Evolutionary conservation across 92 coral and sea anemone genomes (phyloP).

Genomic region (Umimayanthus kanabou): DNA sequence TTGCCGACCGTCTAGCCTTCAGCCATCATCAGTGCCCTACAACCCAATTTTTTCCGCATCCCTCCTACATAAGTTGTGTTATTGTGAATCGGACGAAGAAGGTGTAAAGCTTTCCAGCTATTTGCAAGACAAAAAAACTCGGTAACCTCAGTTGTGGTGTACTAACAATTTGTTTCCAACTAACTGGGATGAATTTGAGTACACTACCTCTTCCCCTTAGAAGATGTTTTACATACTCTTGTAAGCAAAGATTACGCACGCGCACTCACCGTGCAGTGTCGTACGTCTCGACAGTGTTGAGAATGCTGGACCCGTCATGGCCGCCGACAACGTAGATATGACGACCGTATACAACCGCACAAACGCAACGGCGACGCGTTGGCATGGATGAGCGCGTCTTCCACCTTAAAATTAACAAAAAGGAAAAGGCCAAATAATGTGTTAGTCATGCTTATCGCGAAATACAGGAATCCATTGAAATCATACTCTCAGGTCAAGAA

Average conservation of each 20-base stretch:
- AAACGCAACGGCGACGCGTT: constrained; percentile 93
- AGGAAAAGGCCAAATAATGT: background rate
- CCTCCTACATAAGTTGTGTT: background rate
- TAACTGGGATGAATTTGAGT: too few relatives aligned
- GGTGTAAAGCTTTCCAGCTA: too few relatives aligned
- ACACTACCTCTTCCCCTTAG: too few relatives aligned
- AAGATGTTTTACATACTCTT: background rate
- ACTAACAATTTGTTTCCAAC: background rate
- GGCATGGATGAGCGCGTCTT: constrained; percentile 89
- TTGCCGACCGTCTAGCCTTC: background rate
- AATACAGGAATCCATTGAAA: too few relatives aligned
- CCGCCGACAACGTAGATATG: constrained; percentile 93
- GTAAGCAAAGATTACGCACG: background rate
- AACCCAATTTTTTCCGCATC: background rate
- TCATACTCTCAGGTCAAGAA: too few relatives aligned
- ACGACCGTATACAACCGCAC: constrained; percentile 89
- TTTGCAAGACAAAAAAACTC: too few relatives aligned
- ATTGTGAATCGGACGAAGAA: too few relatives aligned
- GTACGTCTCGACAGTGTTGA: constrained; percentile 92
- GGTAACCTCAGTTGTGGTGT: too few relatives aligned
- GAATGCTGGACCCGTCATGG: constrained; percentile 97
- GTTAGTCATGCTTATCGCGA: background rate
- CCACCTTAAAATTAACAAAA: constrained; percentile 59
- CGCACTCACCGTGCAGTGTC: constrained; percentile 84
- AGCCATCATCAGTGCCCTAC: background rate